A percentile compares a stretch with the other conserved stretches of the same genome.
These are phyloP conservation scores for Phaethornis superciliosus DNA, from an alignment of 2,113 vertebrate genomes.

Conservation along the genomic window DNA sequence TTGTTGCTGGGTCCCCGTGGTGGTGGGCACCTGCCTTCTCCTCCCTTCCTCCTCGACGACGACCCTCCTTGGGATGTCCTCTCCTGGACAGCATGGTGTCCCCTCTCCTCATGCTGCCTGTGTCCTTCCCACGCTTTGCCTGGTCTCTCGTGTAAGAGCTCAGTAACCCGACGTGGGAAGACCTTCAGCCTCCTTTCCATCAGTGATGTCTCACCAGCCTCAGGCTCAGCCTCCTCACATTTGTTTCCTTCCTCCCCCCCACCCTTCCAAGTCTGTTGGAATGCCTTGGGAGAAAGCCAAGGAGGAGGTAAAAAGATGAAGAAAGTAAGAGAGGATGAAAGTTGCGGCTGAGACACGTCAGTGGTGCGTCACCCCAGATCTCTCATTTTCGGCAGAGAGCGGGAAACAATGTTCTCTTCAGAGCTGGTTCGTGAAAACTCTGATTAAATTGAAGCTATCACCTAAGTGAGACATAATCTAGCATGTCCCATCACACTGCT, in stretches of 20 bases:
- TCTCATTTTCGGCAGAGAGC: neutral
- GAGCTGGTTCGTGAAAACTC: neutral
- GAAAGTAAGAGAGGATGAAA: neutral
- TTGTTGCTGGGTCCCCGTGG: no score
- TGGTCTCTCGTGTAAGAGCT: neutral
- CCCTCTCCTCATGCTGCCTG: neutral
- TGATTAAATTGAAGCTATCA: neutral
- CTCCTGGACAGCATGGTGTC: neutral
- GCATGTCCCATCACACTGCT: neutral
- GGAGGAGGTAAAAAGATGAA: neutral
- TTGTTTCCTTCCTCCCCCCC: fast-evolving
- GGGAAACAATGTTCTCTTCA: neutral
- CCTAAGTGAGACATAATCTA: neutral
- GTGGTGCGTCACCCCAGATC: neutral
- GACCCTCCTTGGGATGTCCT: neutral
- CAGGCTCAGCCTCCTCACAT: neutral
- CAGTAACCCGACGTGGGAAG: neutral
- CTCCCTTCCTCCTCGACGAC: neutral
- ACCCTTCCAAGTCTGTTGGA: neutral
- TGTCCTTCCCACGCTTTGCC: neutral
- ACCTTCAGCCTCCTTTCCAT: neutral
- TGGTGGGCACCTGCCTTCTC: neutral
- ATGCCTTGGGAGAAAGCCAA: neutral
- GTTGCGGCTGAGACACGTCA: neutral
- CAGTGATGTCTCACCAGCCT: neutral